Base-by-base conservation (phyloP, 2,888 invertebrate species). In the Lutraria lutraria region DNA sequence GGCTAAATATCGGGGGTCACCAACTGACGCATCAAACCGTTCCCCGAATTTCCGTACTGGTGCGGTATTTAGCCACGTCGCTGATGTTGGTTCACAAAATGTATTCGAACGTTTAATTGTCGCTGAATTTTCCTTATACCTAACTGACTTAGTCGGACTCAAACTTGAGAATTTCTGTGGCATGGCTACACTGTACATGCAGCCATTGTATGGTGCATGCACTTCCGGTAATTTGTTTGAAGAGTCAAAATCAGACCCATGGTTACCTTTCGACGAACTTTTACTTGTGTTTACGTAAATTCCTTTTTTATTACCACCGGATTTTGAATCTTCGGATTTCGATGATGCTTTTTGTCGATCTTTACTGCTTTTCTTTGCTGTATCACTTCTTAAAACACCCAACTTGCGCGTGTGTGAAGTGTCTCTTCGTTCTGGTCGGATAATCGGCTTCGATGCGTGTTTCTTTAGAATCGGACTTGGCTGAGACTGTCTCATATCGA, bases 1-100 rank as follows among this genome's bases (percentile, higher is more conserved):
- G 8, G 92, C 92, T 21, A 89, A 81, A 53, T 92, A 92, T 86
- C 92, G 80, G 0, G 92, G 92, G 54, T 92, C 92, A 29, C 82
- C 54, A 4, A 92, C 72, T 0, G 92, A 90, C 4, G 90, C 85
- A 54, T 81, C 56, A 53, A 90, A 89, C 31, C 80, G 81, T 25
- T 89, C 85, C 29, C 90, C 90, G 76, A 68, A 90, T 29, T 52
- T 72, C 31, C 43, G 34, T 60, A 31, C 34, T 19, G 76, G 29
- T 6, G 29, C 16, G 76, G 31, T 25, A 25, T 80, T 54, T 54
- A 56, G 56, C 85, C 85, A 85, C 31, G 79, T 80, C 19, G 79
- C 34, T 19, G 85, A 31, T 1, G 29, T n/a, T 0, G 60, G 80
- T 25, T 43, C 85, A 72, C 60, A 60, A 21, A 76, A n/a, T 15